phyloP scores from a whole-genome alignment of 1,140 invertebrate species.

The Mamestra configurata region DNA sequence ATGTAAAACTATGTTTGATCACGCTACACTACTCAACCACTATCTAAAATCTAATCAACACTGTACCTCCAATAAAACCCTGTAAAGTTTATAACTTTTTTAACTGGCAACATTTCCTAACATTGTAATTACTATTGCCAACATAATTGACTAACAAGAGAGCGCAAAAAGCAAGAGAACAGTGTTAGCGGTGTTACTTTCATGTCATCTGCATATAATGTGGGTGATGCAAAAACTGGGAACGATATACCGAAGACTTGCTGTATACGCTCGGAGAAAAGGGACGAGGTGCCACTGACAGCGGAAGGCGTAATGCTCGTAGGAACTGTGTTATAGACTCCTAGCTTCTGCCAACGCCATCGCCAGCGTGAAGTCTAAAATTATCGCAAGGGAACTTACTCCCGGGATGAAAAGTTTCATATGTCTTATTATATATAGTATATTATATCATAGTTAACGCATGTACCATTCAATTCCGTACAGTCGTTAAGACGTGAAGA shows the following conservation, averaged over 20 bases:
- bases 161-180: constrained; percentile 51
- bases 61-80: constrained; percentile 2
- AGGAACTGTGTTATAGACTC: not conserved
- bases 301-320: not conserved
- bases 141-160: constrained; percentile 40
- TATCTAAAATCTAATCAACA: not conserved
- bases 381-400: too few relatives aligned
- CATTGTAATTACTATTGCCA: constrained; percentile 13
- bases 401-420: too few relatives aligned
- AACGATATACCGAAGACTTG: constrained; percentile 17
- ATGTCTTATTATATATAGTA: too few relatives aligned
- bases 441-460: too few relatives aligned
- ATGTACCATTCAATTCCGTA: too few relatives aligned
- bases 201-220: constrained; percentile 61
- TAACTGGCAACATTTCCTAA: constrained; percentile 23
- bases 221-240: constrained; percentile 42
- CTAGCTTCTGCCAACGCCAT: too few relatives aligned
- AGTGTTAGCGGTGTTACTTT: constrained; percentile 59
- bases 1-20: not conserved
- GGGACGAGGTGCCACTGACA: not conserved
- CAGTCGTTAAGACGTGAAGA: too few relatives aligned
- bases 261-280: not conserved
- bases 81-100: not conserved
- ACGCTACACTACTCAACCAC: not conserved
- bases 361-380: too few relatives aligned